Evolutionary conservation across 92 coral and sea anemone species (phyloP).

Genomic region (Anthopleura xanthogrammica): DNA sequence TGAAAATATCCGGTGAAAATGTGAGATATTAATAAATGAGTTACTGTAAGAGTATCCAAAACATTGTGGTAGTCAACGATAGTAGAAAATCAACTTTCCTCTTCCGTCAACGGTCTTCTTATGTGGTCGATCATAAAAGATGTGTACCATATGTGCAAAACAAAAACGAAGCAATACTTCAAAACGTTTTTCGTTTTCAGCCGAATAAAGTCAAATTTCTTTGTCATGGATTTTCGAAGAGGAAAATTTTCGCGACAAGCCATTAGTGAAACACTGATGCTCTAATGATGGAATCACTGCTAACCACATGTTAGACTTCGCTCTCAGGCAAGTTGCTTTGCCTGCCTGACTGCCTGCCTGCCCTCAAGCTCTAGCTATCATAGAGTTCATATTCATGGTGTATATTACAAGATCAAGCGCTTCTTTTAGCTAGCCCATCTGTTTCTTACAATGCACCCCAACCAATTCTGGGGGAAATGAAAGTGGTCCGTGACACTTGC

Average conservation of each 20-base stretch:
- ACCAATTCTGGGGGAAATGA: slow-evolving; percentile 66
- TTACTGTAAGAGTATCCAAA: slow-evolving; percentile 1
- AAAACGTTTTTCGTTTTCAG: slow-evolving; percentile 1
- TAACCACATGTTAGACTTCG: slow-evolving; percentile 58
- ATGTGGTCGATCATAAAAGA: slow-evolving; percentile 12
- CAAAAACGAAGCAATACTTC: not conserved
- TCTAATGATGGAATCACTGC: slow-evolving; percentile 22
- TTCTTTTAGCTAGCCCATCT: slow-evolving; percentile 62
- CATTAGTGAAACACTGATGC: slow-evolving; percentile 37
- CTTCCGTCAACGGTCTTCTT: slow-evolving; percentile 33
- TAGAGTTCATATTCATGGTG: slow-evolving; percentile 67
- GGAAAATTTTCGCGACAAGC: slow-evolving; percentile 33
- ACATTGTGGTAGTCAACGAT: slow-evolving; percentile 15
- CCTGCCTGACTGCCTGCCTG: slow-evolving; percentile 11
- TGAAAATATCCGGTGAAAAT: slow-evolving; percentile 57
- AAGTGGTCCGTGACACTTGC: slow-evolving; percentile 56
- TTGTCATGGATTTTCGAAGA: slow-evolving; percentile 12
- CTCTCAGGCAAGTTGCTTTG: slow-evolving; percentile 8
- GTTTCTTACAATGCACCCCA: slow-evolving; percentile 63
- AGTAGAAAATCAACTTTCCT: slow-evolving; percentile 23
- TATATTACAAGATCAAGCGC: slow-evolving; percentile 80
- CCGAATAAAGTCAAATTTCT: not conserved
- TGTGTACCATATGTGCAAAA: slow-evolving; percentile 38
- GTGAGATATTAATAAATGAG: slow-evolving; percentile 50
- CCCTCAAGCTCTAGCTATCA: slow-evolving; percentile 62